phyloP scores from a whole-genome alignment of 2,797 vertebrate genomes.

The Pangasius macronema region DNA sequence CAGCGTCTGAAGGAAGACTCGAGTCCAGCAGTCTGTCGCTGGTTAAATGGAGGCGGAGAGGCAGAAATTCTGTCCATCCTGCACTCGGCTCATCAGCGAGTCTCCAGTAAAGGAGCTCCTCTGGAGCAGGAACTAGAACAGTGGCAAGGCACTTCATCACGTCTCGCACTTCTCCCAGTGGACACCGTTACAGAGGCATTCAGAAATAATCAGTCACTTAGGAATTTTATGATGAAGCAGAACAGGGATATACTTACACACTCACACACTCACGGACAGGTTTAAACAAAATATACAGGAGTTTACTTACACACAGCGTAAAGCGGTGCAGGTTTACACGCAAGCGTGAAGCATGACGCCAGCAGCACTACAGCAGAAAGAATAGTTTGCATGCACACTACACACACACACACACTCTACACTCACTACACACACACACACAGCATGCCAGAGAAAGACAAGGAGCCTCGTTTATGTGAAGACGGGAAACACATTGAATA shows the following conservation, averaged over 20 bases:
- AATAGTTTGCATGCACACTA: not conserved
- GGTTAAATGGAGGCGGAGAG: not conserved
- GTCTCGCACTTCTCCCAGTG: not conserved
- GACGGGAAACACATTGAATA: not conserved
- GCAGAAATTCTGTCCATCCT: not conserved
- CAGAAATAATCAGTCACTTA: not conserved
- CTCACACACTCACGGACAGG: not conserved
- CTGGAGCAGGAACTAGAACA: not conserved
- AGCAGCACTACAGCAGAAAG: not conserved
- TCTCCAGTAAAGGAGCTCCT: not conserved
- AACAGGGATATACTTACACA: not conserved
- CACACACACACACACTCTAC: not conserved
- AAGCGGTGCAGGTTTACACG: not conserved
- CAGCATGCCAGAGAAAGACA: not conserved
- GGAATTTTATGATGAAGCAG: too few species aligned
- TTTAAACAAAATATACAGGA: not conserved
- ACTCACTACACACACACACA: not conserved
- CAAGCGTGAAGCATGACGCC: not conserved
- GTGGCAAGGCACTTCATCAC: not conserved
- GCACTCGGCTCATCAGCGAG: not conserved
- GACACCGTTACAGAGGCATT: not conserved
- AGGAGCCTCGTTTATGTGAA: slow-evolving; percentile 8
- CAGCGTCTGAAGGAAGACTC: not conserved
- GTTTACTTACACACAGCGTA: not conserved
- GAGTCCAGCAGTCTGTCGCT: not conserved